Evolutionary conservation across 1,140 invertebrate genomes (phyloP), one percentile per base, ranked within the genome.

Genomic region (Dendroctonus valens): DNA sequence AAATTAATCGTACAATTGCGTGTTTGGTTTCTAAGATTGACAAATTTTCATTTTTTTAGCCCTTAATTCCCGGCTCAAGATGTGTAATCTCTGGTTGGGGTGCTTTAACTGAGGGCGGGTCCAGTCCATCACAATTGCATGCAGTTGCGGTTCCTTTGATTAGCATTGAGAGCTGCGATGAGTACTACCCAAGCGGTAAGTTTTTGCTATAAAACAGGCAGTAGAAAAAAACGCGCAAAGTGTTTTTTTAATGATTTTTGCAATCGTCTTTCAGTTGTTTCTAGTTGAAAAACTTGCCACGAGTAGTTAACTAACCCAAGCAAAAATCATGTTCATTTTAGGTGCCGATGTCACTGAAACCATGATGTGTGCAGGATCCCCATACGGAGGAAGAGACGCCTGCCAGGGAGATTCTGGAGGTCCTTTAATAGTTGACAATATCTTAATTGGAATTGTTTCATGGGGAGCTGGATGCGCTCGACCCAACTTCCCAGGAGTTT

Each of bases 391-490:
- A 74, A 3, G 81, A 77, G 52, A 86, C 87, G 70, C 80, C 86
- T 6, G 88, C 87, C 72, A 80, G 84, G 61, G 87, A 86, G 0
- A 87, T 88, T 71, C 87, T 86, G 5, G 87, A 87, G 15, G 87
- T 3, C 86, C 86, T 0, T 62, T 82, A 11, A 78, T 81, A 5
- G 68, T 76, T 6, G 74, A 80, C 71, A 78, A 77, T 9, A 7
- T n/a, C 11, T 42, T 60, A 5, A 60, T 60, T 15, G 84, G 84
- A 12, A 82, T 89, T 3, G 85, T 88, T 2, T 88, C 87, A 0
- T 90, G 90, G 88, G 91, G 91, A 0, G 81, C 85, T 26, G 87
- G 88, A 0, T 91, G 89, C 70, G 89, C 87, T 0, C 84, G 86
- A 53, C 42, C 41, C 9, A 38, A 37, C 8, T 88, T 85, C 65